These are phyloP conservation scores for Phoxinus phoxinus DNA, from an alignment of 2,113 vertebrate species.

Conservation along the genomic window DNA sequence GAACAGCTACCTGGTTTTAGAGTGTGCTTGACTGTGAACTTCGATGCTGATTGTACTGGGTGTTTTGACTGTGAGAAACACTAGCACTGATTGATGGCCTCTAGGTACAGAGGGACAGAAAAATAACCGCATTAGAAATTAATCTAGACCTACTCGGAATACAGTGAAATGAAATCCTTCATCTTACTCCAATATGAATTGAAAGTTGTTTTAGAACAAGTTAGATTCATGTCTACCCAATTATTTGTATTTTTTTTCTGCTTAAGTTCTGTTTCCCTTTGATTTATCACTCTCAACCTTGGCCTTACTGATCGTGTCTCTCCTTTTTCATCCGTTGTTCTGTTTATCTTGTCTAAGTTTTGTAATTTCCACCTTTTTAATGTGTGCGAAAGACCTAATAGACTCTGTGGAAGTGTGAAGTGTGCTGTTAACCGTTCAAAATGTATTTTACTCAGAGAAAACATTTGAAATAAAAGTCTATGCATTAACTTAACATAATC, in stretches of 20 bases:
- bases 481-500: constrained; percentile 53
- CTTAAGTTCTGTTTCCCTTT: constrained; percentile 49
- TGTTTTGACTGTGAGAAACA: constrained; percentile 65
- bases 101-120: constrained; percentile 55
- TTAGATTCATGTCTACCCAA: constrained; percentile 17
- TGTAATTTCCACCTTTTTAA: constrained; percentile 39
- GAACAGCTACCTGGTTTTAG: not conserved
- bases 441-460: constrained; percentile 39
- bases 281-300: constrained; percentile 60
- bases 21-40: constrained; percentile 65
- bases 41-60: constrained; percentile 63
- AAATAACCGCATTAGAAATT: constrained; percentile 39
- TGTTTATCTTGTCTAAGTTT: constrained; percentile 30
- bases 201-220: constrained; percentile 14
- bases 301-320: constrained; percentile 66
- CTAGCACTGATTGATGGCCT: constrained; percentile 69
- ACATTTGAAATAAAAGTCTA: constrained; percentile 43
- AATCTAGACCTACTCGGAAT: constrained; percentile 32
- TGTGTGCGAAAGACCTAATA: constrained; percentile 39
- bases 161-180: constrained; percentile 51
- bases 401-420: constrained; percentile 46
- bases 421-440: constrained; percentile 42
- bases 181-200: constrained; percentile 2
- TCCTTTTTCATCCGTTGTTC: constrained; percentile 34
- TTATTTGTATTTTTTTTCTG: constrained; percentile 36